phyloP scores from a whole-genome alignment of 2,888 invertebrate species.

The Agonopterix subpropinquella region DNA sequence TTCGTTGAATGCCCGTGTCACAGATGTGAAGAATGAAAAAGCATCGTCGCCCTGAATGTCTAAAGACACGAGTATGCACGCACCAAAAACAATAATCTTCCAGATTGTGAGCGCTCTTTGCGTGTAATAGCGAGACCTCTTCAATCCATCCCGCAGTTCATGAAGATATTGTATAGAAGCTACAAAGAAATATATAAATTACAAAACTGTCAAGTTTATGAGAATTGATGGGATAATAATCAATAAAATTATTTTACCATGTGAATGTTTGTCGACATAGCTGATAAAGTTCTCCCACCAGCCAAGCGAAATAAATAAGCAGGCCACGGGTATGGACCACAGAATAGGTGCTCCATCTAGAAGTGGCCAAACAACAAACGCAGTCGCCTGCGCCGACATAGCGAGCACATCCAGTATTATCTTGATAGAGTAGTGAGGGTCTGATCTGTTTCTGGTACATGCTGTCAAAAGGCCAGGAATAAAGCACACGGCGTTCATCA shows the following conservation, averaged over 20 bases:
- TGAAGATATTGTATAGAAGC: conserved; percentile 48
- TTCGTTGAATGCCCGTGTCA: conserved; percentile 61
- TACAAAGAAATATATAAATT: conserved; percentile 24
- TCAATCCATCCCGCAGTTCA: conserved; percentile 72
- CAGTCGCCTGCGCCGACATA: conserved; percentile 78
- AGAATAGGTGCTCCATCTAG: conserved; percentile 60
- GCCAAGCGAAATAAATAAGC: conserved; percentile 81
- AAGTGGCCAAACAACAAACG: conserved; percentile 82
- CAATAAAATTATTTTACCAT: conserved; percentile 28
- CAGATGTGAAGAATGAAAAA: conserved; percentile 62
- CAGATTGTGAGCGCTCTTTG: conserved; percentile 84
- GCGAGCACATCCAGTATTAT: conserved; percentile 76
- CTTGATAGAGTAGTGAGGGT: conserved; percentile 47
- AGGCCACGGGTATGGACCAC: conserved; percentile 79
- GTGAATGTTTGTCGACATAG: conserved; percentile 34
- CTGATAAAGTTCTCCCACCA: conserved; percentile 92
- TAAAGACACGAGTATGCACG: conserved; percentile 77
- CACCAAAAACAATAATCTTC: conserved; percentile 85
- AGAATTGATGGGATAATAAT: background rate
- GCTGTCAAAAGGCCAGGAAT: conserved; percentile 86
- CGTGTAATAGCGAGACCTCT: conserved; percentile 81
- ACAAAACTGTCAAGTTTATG: too few species aligned
- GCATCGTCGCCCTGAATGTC: conserved; percentile 56
- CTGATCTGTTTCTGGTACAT: conserved; percentile 49
- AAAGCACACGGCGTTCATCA: conserved; percentile 89